Conservation (phyloP, 2,113 vertebrate genomes). For the Coptodon bakossiorum region DNA sequence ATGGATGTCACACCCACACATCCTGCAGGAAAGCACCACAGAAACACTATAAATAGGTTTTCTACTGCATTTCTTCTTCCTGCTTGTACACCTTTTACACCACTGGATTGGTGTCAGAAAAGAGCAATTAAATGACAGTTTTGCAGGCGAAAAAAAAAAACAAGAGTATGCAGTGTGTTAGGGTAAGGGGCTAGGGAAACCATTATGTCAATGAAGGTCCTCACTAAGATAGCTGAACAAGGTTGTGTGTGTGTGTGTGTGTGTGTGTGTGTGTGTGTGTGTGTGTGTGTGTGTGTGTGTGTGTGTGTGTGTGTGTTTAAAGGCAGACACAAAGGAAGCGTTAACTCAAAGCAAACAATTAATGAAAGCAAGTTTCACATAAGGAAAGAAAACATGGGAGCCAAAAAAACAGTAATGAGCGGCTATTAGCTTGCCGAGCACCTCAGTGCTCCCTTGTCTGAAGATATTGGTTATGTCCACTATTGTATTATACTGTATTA, state of each 20-base stretch:
- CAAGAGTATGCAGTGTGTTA: not conserved
- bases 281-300: not conserved
- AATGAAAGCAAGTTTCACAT: constrained; percentile 22
- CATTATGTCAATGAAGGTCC: no score
- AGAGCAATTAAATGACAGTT: constrained; percentile 40
- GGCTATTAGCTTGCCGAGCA: constrained; percentile 16
- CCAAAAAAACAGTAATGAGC: constrained; percentile 21
- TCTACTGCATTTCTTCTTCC: constrained; percentile 18
- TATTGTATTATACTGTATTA: constrained; percentile 34
- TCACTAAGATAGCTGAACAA: no score
- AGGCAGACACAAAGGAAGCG: constrained; percentile 6
- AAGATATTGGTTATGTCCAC: constrained; percentile 33
- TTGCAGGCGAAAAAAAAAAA: not conserved
- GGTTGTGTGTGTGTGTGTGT: not conserved
- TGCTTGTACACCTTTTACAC: constrained; percentile 12
- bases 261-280: not conserved
- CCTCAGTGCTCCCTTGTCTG: constrained; percentile 3
- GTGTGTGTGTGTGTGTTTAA: not conserved
- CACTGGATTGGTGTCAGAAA: constrained; percentile 18
- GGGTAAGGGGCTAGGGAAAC: no score
- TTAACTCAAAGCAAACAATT: constrained; percentile 30
- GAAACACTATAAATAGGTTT: constrained; percentile 38
- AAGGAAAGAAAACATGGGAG: not conserved
- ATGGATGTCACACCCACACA: constrained; percentile 2
- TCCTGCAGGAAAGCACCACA: constrained; percentile 28